Evolutionary conservation across 2,113 vertebrate genomes (phyloP).

Genomic region (Forbesichthys papilliferus): DNA sequence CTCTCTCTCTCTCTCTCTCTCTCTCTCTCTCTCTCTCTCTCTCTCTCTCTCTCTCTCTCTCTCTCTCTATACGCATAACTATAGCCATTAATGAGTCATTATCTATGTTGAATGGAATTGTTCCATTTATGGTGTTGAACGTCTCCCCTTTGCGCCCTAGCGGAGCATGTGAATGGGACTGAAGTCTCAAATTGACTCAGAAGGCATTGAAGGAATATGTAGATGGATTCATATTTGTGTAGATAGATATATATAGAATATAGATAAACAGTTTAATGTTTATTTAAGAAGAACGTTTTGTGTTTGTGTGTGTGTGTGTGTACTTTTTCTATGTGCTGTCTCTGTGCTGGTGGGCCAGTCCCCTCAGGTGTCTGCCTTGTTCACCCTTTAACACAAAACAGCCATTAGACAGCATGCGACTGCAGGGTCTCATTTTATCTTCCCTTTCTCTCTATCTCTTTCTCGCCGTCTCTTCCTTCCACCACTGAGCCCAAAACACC

Average conservation of each 20-base stretch:
- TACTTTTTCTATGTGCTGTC: too few species aligned
- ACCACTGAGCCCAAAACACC: neutral
- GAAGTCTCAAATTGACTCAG: conserved; percentile 2
- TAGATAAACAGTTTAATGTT: too few species aligned
- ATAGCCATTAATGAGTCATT: neutral
- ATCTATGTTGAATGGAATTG: neutral
- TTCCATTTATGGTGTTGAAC: conserved; percentile 9
- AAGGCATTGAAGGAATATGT: neutral
- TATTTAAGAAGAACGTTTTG: neutral
- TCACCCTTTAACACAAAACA: neutral
- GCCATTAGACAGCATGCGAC: neutral
- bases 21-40: conserved; percentile 10
- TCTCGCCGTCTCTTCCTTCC: neutral
- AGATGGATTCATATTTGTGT: neutral
- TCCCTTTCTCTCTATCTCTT: neutral
- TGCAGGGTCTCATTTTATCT: neutral
- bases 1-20: conserved; percentile 15
- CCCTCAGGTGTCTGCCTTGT: too few species aligned
- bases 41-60: neutral
- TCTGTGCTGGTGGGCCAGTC: too few species aligned
- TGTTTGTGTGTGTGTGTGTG: neutral
- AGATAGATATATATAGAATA: neutral
- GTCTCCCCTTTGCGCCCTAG: neutral
- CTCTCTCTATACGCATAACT: neutral
- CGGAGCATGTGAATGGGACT: neutral